Evolutionary conservation across 2,888 invertebrate genomes (phyloP), one percentile per base, ranked within the genome.

Genomic region (Eupithecia exiguata): DNA sequence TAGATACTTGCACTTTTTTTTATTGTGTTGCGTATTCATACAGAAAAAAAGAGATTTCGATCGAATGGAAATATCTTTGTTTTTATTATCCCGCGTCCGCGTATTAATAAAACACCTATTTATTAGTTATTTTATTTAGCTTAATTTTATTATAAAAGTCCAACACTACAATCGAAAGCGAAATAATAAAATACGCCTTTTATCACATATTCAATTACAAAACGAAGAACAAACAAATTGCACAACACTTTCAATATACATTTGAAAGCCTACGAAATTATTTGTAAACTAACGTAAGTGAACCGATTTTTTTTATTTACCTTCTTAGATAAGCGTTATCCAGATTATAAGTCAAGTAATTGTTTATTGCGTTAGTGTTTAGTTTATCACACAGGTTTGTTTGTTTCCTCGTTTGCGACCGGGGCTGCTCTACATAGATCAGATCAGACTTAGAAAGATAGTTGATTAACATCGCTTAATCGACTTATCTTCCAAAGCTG

Each of bases 261-360:
- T 35, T 36, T 63, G n/a, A 38, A 36, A 62, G 18, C 12, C 36
- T 38, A 35, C 63, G 30, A 16, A 49, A n/a, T 43, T 21, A 38
- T 65, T 40, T n/a, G 71, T 74, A 65, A 67, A 68, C 40, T 66
- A 40, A 66, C 4, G 40, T 25, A 38, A 14, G 35, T 49, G 74
- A 71, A 72, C 53, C 73, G 71, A 71, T 68, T 43, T 67, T 18
- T 25, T 67, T 58, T 72, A 67, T 69, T 74, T 71, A 71, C 65
- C n/a, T 61, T 30, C 30, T 4, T 12, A 69, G 74, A 74, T 77
- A 75, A 77, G 68, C 49, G 18, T 61, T 74, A 71, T 72, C 69
- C 68, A 40, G 67, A 71, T 72, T 62, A 70, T 14, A 66, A 74
- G 46, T 35, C 67, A 40, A 66, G 53, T 35, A 40, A 70, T 63